Conservation (phyloP, 2,113 vertebrate genomes). For the Hiodon tergisus region DNA sequence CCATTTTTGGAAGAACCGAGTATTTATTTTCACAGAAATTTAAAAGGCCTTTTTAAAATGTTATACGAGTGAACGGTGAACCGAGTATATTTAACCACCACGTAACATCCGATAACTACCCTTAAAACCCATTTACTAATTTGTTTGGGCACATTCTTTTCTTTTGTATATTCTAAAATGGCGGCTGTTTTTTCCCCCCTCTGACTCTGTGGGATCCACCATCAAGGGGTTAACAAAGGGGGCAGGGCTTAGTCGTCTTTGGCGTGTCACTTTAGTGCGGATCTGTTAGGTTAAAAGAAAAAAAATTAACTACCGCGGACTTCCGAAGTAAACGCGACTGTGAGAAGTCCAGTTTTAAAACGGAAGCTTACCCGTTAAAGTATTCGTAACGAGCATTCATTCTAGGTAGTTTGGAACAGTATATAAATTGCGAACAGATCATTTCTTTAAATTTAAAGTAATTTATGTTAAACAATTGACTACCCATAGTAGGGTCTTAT, state of each 20-base stretch:
- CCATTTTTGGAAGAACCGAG: slow-evolving; percentile 15
- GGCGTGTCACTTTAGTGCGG: background rate
- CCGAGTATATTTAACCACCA: background rate
- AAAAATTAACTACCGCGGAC: background rate
- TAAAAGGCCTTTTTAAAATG: background rate
- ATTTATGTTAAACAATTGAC: no score
- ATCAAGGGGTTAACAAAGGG: slow-evolving; percentile 47
- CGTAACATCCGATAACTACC: background rate
- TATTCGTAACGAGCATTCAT: no score
- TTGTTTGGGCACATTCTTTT: slow-evolving; percentile 19
- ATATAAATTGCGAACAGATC: no score
- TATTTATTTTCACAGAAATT: background rate
- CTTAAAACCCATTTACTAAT: background rate
- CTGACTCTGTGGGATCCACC: background rate
- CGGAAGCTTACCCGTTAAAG: no score
- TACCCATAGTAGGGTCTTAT: no score
- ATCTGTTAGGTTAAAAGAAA: background rate
- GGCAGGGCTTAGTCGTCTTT: slow-evolving; percentile 34
- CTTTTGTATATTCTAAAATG: slow-evolving; percentile 25
- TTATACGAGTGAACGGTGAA: background rate
- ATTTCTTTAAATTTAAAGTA: no score
- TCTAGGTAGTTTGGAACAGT: no score
- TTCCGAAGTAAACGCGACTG: no score
- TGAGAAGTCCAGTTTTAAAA: no score
- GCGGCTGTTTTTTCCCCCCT: slow-evolving; percentile 30